Conservation (phyloP, 2,888 invertebrate species). For the Spatulosminthurus flaviceps region DNA sequence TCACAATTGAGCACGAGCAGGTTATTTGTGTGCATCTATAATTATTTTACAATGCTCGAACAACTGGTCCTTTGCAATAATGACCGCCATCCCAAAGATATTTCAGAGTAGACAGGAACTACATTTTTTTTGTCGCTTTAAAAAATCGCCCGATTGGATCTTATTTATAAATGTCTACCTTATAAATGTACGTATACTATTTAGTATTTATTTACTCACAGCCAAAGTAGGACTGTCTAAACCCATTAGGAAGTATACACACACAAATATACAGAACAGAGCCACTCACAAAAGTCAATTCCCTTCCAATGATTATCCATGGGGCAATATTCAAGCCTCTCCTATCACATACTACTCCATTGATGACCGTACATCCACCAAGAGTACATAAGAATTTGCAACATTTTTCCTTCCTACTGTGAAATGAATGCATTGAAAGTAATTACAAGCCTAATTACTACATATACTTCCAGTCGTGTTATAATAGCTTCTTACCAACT, state of each 20-base stretch:
- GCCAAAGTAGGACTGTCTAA: conserved; percentile 6
- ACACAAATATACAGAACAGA: neutral
- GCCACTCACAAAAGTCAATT: neutral
- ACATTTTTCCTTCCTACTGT: neutral
- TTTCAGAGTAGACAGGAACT: neutral
- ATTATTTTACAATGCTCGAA: too few relatives aligned
- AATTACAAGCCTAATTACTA: neutral
- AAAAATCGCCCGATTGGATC: neutral
- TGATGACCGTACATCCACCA: too few relatives aligned
- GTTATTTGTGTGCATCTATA: too few relatives aligned
- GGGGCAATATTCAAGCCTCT: neutral
- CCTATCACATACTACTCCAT: neutral
- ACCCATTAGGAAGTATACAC: neutral
- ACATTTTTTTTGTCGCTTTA: neutral
- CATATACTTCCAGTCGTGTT: conserved; percentile 11
- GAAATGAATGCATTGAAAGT: neutral
- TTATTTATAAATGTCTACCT: neutral
- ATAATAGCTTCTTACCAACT: neutral
- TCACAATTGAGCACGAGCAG: neutral
- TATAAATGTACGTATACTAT: too few relatives aligned
- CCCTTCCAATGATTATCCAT: neutral
- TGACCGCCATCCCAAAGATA: too few relatives aligned
- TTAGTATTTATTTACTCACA: neutral
- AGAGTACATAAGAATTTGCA: too few relatives aligned
- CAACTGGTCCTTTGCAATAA: too few relatives aligned